Percentiles rank a stretch among this genome's conserved stretches.
Evolutionary conservation across 2,113 vertebrate species (phyloP).

Genomic region (Tyrannus savana): DNA sequence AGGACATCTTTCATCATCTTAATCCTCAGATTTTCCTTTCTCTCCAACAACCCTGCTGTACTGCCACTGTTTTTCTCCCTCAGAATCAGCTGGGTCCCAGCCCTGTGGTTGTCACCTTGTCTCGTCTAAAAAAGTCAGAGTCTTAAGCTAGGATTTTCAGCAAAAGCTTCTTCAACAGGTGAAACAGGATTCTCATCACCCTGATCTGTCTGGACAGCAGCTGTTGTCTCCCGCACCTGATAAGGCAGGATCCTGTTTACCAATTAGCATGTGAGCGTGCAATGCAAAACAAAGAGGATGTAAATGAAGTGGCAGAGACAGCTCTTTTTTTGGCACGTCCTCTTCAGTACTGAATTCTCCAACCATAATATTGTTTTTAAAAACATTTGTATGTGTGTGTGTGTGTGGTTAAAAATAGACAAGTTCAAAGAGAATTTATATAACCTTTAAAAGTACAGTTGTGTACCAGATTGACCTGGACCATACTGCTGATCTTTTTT

Average conservation of each 20-base stretch:
- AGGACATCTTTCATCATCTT: neutral
- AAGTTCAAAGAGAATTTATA: neutral
- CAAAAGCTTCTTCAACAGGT: neutral
- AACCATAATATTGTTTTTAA: neutral
- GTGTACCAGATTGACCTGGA: neutral
- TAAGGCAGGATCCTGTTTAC: conserved; percentile 38
- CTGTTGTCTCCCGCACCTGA: neutral
- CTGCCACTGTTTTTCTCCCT: neutral
- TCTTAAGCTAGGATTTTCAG: neutral
- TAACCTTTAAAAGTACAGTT: neutral
- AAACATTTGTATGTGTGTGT: neutral
- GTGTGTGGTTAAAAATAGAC: neutral
- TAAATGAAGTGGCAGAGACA: neutral
- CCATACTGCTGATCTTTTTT: neutral
- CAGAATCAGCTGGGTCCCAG: neutral
- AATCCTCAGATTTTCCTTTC: conserved; percentile 14
- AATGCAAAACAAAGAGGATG: neutral
- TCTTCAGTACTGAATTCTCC: neutral
- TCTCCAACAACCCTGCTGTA: neutral
- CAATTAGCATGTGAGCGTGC: neutral
- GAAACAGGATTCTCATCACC: conserved; percentile 1
- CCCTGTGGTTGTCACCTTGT: neutral
- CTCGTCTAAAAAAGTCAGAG: neutral
- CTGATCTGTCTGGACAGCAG: conserved; percentile 32
- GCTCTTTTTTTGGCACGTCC: neutral